Evolutionary conservation across 1,140 invertebrate genomes (phyloP).

Genomic region (Paralvinella palmiformis): DNA sequence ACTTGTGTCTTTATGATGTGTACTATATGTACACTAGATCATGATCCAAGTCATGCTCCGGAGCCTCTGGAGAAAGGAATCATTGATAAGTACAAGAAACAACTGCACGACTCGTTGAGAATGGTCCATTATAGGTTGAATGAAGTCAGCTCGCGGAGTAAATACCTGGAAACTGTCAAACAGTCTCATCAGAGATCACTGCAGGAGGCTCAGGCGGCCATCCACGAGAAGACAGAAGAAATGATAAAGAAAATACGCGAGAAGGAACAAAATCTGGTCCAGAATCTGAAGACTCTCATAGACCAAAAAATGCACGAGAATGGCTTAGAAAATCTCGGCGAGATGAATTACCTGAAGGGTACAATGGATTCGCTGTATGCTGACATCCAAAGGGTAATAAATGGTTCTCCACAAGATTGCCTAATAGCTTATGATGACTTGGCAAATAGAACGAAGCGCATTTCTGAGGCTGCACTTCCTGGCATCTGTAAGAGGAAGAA

Average conservation of each 20-base stretch:
- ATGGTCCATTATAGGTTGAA: not conserved
- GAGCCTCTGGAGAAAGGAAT: constrained; percentile 16
- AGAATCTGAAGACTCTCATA: constrained; percentile 12
- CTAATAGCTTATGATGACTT: constrained; percentile 12
- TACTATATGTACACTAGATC: constrained; percentile 19
- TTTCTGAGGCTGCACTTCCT: constrained; percentile 7
- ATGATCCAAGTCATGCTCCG: constrained; percentile 8
- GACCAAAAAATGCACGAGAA: constrained; percentile 11
- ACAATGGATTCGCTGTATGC: constrained; percentile 6
- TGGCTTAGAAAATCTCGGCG: constrained; percentile 11
- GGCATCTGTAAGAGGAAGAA: constrained; percentile 1
- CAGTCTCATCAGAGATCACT: constrained; percentile 12
- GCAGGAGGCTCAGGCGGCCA: not conserved
- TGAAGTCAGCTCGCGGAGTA: constrained; percentile 9
- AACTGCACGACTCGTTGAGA: constrained; percentile 3
- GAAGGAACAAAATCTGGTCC: constrained; percentile 9
- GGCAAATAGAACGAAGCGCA: not conserved
- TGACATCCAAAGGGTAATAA: constrained; percentile 7
- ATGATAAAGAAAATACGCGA: constrained; percentile 10
- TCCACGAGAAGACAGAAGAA: constrained; percentile 6
- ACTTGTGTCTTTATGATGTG: constrained; percentile 13
- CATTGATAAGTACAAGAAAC: constrained; percentile 9
- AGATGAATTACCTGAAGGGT: constrained; percentile 7
- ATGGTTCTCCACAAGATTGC: constrained; percentile 13
- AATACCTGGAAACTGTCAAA: constrained; percentile 19